phyloP scores from a whole-genome alignment of 92 coral and sea anemone species.

The Siderastrea siderea region DNA sequence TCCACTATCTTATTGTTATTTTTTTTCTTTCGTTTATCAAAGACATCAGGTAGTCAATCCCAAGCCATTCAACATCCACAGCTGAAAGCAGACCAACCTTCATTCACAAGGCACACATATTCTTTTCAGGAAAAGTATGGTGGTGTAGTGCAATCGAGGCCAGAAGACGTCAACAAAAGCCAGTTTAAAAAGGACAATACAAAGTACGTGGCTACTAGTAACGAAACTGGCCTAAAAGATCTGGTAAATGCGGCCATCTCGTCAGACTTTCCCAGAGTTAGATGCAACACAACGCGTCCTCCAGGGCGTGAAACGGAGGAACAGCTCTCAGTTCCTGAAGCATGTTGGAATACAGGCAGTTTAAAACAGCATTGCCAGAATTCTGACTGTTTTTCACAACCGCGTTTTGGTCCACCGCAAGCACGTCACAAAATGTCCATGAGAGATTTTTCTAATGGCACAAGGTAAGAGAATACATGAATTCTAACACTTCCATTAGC shows the following conservation, averaged over 20 bases:
- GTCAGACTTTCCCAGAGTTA: conserved; percentile 1
- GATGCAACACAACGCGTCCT: background rate
- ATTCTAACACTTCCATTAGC: too few species aligned
- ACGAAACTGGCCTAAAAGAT: background rate
- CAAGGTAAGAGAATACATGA: conserved; percentile 12
- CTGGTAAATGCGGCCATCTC: background rate
- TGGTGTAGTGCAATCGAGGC: background rate
- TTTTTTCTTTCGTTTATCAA: background rate
- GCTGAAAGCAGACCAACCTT: background rate
- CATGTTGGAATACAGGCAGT: background rate
- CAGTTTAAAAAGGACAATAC: background rate
- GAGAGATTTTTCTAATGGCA: conserved; percentile 6
- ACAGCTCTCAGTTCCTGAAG: background rate
- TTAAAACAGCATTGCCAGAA: background rate
- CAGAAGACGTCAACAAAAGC: background rate
- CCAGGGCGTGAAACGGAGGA: background rate
- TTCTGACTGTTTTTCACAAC: background rate
- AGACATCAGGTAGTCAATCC: background rate
- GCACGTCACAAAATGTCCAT: background rate
- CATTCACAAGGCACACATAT: background rate
- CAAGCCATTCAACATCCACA: background rate
- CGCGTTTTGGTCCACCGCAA: background rate
- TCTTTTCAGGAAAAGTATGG: background rate
- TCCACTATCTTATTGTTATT: too few species aligned
- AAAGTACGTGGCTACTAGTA: background rate